These are phyloP conservation scores for Sesamia nonagrioides DNA, from an alignment of 1,140 invertebrate species.

Conservation along the genomic window DNA sequence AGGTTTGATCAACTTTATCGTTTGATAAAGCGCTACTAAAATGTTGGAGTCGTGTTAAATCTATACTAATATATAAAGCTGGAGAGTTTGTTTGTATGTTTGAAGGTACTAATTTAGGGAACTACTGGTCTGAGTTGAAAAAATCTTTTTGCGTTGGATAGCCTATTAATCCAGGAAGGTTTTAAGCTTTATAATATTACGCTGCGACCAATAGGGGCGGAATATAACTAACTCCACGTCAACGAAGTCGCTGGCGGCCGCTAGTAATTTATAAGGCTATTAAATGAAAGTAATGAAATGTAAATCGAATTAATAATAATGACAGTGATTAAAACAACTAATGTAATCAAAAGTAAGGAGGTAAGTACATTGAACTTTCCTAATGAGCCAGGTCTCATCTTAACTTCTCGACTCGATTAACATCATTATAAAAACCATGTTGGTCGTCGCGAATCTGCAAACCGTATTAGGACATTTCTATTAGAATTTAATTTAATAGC, in stretches of 20 bases:
- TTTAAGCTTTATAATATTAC: too few relatives aligned
- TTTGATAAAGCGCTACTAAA: background rate
- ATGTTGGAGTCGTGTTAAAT: background rate
- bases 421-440: background rate
- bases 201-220: too few relatives aligned
- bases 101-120: too few relatives aligned
- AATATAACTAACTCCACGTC: too few relatives aligned
- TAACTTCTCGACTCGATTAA: background rate
- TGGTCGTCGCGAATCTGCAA: background rate
- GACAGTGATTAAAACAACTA: background rate
- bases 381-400: background rate
- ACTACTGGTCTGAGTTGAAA: too few relatives aligned
- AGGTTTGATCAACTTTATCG: background rate
- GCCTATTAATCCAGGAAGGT: too few relatives aligned
- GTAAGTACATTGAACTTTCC: background rate
- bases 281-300: background rate
- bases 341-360: background rate
- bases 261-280: background rate
- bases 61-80: too few relatives aligned
- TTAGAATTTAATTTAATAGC: conserved; percentile 31
- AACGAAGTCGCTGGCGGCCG: too few relatives aligned
- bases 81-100: too few relatives aligned
- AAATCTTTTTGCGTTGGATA: too few relatives aligned
- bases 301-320: background rate
- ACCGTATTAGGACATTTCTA: conserved; percentile 1